Percentiles rank a stretch among this genome's conserved stretches.
Evolutionary conservation across 2,888 invertebrate genomes (phyloP).

Genomic region (Harmothoe impar): DNA sequence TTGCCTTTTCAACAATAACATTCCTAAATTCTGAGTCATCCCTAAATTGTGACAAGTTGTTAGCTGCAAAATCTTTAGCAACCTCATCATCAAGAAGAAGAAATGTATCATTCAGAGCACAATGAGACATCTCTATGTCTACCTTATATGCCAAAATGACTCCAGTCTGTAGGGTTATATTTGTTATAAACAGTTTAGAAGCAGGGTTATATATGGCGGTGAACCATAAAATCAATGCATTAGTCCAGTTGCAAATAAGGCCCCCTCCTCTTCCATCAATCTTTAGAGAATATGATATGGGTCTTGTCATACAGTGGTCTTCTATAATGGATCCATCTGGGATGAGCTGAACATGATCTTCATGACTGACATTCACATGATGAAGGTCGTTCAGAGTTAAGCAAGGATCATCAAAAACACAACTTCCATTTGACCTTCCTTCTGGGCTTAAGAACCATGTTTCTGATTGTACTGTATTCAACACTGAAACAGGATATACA

Average conservation of each 20-base stretch:
- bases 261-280: neutral
- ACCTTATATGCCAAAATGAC: neutral
- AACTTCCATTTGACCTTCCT: neutral
- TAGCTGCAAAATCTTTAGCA: neutral
- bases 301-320: neutral
- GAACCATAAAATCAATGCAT: neutral
- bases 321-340: neutral
- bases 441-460: neutral
- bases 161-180: neutral
- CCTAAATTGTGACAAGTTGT: neutral
- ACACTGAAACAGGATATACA: neutral
- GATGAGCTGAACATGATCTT: neutral
- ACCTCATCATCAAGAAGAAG: neutral
- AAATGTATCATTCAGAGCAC: neutral
- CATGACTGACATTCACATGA: neutral
- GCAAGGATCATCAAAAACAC: neutral
- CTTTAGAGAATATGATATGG: neutral
- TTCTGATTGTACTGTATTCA: neutral
- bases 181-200: neutral
- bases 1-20: no score
- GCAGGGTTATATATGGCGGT: neutral
- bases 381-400: neutral
- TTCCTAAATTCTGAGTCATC: no score
- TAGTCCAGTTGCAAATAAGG: neutral
- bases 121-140: neutral